A percentile compares a stretch with the other conserved stretches of the same genome.
phyloP scores from a whole-genome alignment of 2,888 invertebrate species.

The Caenorhabditis becei region DNA sequence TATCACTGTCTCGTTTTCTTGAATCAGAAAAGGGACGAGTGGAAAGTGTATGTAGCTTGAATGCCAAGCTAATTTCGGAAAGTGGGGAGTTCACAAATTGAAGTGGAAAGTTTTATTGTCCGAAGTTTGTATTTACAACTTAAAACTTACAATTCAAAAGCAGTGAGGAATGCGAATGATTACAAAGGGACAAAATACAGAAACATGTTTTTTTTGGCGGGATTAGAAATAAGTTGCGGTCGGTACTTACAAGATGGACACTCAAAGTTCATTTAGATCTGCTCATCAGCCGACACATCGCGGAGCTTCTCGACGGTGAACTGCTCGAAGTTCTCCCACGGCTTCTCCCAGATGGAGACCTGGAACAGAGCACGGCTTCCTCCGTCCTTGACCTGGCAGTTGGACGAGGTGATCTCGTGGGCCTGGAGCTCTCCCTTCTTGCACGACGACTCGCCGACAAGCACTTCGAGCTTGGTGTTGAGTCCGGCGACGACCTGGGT shows the following conservation, averaged over 20 bases:
- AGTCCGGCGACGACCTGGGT: slow-evolving; percentile 74
- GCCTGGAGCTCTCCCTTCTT: slow-evolving; percentile 68
- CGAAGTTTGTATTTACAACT: slow-evolving; percentile 36
- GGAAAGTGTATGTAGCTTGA: no score
- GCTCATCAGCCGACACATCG: slow-evolving; percentile 65
- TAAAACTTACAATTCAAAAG: neutral
- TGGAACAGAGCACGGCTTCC: slow-evolving; percentile 69
- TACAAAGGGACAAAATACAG: no score
- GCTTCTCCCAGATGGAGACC: slow-evolving; percentile 73
- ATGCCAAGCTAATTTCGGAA: no score
- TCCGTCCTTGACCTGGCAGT: slow-evolving; percentile 67
- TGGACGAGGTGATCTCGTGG: slow-evolving; percentile 61
- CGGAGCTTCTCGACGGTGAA: slow-evolving; percentile 72
- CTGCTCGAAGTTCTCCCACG: slow-evolving; percentile 76
- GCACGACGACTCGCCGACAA: slow-evolving; percentile 69
- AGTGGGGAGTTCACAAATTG: no score
- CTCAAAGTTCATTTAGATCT: slow-evolving; percentile 54
- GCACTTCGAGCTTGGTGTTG: slow-evolving; percentile 68
- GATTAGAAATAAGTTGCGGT: neutral
- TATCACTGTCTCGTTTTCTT: no score
- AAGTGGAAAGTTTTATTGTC: slow-evolving; percentile 4
- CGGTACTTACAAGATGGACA: no score
- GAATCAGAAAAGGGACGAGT: no score
- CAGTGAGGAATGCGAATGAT: no score
- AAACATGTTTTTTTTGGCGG: no score